A percentile compares a stretch with the other conserved stretches of the same genome.
Evolutionary conservation across 2,888 invertebrate species (phyloP).

Genomic region (Mesoligia furuncula): DNA sequence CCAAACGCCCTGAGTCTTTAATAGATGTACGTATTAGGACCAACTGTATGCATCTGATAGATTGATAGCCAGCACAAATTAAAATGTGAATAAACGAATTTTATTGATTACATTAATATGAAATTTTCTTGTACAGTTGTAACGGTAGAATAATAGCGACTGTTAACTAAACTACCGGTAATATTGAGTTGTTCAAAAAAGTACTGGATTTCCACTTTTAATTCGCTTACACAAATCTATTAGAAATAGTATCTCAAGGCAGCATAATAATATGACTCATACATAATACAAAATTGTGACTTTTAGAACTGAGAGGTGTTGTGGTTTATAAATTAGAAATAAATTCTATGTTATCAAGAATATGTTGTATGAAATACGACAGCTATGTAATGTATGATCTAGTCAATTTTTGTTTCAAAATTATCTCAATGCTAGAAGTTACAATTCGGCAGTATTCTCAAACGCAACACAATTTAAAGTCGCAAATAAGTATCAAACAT

Average conservation of each 20-base stretch:
- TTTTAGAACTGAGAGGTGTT: constrained; percentile 3
- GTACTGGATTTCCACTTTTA: background rate
- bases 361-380: constrained; percentile 11
- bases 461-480: background rate
- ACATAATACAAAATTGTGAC: constrained; percentile 11
- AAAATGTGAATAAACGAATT: constrained; percentile 13
- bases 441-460: constrained; percentile 6
- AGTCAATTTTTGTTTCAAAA: constrained; percentile 31
- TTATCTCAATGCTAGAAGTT: constrained; percentile 34
- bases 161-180: background rate
- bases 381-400: constrained; percentile 11
- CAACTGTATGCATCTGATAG: constrained; percentile 34
- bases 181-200: constrained; percentile 15
- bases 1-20: background rate
- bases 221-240: background rate
- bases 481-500: background rate
- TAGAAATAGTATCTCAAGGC: background rate
- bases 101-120: constrained; percentile 6
- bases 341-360: constrained; percentile 12
- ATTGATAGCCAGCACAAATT: constrained; percentile 28
- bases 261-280: background rate
- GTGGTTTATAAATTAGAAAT: constrained; percentile 8
- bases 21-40: constrained; percentile 43
- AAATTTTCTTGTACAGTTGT: background rate
- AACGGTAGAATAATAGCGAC: background rate